Base-by-base conservation (phyloP, 1,140 invertebrate genomes). In the Bombus soroeensis region DNA sequence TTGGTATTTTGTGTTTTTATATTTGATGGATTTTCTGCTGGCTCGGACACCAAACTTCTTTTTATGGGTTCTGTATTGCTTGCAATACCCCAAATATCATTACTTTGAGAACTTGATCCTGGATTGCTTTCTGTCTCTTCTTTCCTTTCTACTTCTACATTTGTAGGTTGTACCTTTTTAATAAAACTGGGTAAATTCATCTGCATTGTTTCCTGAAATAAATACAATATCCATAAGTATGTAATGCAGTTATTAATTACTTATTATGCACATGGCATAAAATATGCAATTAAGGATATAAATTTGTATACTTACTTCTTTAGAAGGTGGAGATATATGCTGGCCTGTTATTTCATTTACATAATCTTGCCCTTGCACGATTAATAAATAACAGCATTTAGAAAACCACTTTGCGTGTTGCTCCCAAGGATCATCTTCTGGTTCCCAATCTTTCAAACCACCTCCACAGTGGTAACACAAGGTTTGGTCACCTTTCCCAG, bases 361-460 rank as follows among this genome's bases (percentile, higher is more conserved):
- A 92, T 96, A 98, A 3, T 97, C 96, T 71, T 96, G 96, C 18
- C 98, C 98, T 93, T 98, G 98, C 68, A 97, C 96, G 64, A 97
- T 94, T 43, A 97, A 95, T 9, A 99, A 93, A 94, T 97, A 98
- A 22, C 96, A 96, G 91, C 98, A 99, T 75, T 97, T 96, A 3
- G 96, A 96, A 89, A 98, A 98, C 98, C 98, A 98, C 47, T 96
- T 96, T 0, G 98, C 98, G 93, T 99, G 98, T 93, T 99, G 97
- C 82, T 97, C 96, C 98, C 98, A 98, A 2, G 98, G 98, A 87
- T 98, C 96, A 95, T 99, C 98, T 75, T 96, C 96, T 39, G 96
- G 96, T 93, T 98, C 97, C 98, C 98, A 99, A 91, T 98, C 97
- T 92, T 98, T 98, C 2, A 99, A 95, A 3, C 98, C 98, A 34